Conservation (phyloP, 2,888 invertebrate genomes). For the Platycheirus rosarum region DNA sequence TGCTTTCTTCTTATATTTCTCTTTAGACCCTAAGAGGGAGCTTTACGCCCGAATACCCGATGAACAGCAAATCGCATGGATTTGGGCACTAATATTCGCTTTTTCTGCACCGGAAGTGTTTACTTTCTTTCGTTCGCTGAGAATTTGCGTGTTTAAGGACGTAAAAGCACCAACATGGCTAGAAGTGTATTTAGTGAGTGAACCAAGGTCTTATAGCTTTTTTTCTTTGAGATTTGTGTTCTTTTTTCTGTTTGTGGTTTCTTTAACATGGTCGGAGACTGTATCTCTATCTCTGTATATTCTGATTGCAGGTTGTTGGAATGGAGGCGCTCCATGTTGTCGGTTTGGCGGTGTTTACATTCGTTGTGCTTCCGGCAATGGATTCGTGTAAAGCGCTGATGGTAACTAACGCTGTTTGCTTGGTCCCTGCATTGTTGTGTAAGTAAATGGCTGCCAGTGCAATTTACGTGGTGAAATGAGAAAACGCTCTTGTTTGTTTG, state of each 20-base stretch:
- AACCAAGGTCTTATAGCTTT: neutral
- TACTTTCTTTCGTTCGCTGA: slow-evolving; percentile 87
- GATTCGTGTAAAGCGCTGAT: slow-evolving; percentile 92
- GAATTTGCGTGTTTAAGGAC: slow-evolving; percentile 90
- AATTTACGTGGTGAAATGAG: neutral
- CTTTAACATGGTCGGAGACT: slow-evolving; percentile 22
- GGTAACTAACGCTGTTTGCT: slow-evolving; percentile 92
- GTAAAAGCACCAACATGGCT: slow-evolving; percentile 84
- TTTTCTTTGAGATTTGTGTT: neutral
- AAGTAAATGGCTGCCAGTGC: slow-evolving; percentile 79
- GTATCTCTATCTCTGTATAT: too few species aligned
- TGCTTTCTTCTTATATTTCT: neutral
- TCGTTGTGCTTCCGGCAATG: slow-evolving; percentile 90
- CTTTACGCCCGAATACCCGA: slow-evolving; percentile 85
- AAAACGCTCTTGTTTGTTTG: neutral
- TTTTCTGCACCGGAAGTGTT: slow-evolving; percentile 91
- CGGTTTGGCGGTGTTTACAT: slow-evolving; percentile 90
- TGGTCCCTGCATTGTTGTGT: slow-evolving; percentile 91
- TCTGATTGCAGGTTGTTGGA: slow-evolving; percentile 84
- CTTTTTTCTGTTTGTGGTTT: neutral
- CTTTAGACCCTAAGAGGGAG: slow-evolving; percentile 85
- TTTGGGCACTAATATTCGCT: slow-evolving; percentile 90
- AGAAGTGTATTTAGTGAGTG: slow-evolving; percentile 85
- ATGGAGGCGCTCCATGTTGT: slow-evolving; percentile 91
- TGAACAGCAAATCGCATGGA: slow-evolving; percentile 89